Evolutionary conservation across 1,140 invertebrate species (phyloP).

Genomic region (Anoplolepis gracilipes): DNA sequence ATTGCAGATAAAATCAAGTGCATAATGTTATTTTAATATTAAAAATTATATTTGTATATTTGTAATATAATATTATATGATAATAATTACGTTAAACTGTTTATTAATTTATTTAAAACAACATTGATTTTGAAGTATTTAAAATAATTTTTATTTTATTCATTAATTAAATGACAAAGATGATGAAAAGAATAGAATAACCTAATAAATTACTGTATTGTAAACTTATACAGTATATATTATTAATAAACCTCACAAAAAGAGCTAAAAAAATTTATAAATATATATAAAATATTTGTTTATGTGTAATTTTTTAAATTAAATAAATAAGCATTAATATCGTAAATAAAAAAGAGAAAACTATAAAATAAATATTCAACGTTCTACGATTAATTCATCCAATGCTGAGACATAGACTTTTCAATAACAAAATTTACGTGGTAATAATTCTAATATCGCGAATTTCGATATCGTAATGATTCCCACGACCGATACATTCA

Average conservation of each 20-base stretch:
- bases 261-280: too few species aligned
- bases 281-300: too few species aligned
- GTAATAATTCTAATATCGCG: not conserved
- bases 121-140: not conserved
- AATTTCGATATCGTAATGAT: conserved; percentile 1
- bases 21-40: conserved; percentile 11
- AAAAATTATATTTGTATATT: conserved; percentile 10
- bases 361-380: not conserved
- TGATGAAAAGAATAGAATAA: too few species aligned
- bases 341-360: not conserved
- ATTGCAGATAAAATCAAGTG: not conserved
- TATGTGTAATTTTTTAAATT: not conserved
- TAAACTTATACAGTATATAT: not conserved
- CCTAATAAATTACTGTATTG: too few species aligned
- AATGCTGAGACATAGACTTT: not conserved
- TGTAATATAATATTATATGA: not conserved
- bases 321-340: not conserved
- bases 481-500: not conserved
- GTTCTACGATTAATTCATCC: not conserved
- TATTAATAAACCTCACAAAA: not conserved
- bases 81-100: not conserved
- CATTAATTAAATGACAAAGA: not conserved
- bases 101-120: not conserved
- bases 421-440: not conserved
- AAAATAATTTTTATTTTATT: not conserved